Base-by-base conservation (phyloP, 2,113 vertebrate genomes). In the Sorex fumeus region DNA sequence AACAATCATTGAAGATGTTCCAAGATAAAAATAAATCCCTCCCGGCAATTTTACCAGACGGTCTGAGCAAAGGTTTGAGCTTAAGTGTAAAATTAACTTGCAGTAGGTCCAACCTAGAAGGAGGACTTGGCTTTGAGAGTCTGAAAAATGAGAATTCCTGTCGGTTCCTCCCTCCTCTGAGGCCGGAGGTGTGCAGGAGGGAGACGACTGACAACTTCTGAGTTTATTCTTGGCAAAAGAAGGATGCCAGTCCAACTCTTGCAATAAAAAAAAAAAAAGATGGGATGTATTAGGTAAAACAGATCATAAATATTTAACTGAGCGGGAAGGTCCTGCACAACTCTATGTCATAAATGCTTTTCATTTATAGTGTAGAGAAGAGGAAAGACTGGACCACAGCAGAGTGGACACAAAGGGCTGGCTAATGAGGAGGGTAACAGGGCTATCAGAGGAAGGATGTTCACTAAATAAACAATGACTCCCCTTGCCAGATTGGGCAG, bases 1-100 rank as follows among this genome's bases (percentile, higher is more conserved):
- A 62, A 66, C 64, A 30, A 66, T 66, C 64, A 66, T 6, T 28
- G 5, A 19, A 91, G 36, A 34, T 0, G 50, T 11, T 27, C 67
- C 27, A 23, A 30, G 74, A 28, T 30, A 45, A 45, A 50, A 57
- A 21, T 21, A 43, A 34, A 76, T 6, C 30, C 60, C 76, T 43
- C 7, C 1, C 1, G 2, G 40, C 36, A 16, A 32, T 1, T 18
- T 21, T 7, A 11, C 32, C 25, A 0, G 45, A 53, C 10, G 13
- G 2, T 53, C 18, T 53, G 53, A 53, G 53, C 43, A 23, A 27
- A 62, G 40, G 32, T 5, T 23, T 62, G 32, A 32, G 34, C 10
- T 43, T 53, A 62, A 62, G 21, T 23, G 43, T 28, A 30, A 8
- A 8, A 18, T 10, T 16, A 32, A 25, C 47, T 30, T 27, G 7